Conservation (phyloP, 2,888 invertebrate species). For the Odontocolon sp. region DNA sequence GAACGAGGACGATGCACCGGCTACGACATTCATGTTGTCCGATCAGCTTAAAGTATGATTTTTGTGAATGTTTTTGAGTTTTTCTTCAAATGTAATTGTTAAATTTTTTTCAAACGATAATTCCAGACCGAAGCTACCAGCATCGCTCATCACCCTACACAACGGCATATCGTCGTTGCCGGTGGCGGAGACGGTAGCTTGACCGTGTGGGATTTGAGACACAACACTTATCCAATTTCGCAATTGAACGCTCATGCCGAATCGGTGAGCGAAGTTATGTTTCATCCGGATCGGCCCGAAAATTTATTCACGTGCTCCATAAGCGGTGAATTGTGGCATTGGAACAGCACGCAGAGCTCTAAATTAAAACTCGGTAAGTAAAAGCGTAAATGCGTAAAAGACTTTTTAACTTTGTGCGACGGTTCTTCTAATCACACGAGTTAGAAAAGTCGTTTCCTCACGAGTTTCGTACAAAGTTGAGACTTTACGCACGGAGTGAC, state of each 20-base stretch:
- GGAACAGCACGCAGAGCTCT: constrained; percentile 84
- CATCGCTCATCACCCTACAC: constrained; percentile 92
- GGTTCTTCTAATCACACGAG: too few species aligned
- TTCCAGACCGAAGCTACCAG: constrained; percentile 87
- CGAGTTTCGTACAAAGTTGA: too few species aligned
- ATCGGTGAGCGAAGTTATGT: constrained; percentile 92
- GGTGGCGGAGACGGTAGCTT: constrained; percentile 94
- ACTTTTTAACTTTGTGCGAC: too few species aligned
- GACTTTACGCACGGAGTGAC: too few species aligned
- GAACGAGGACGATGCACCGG: constrained; percentile 84
- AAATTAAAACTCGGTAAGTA: constrained; percentile 74
- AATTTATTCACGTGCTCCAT: constrained; percentile 91
- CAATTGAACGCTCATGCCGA: constrained; percentile 89
- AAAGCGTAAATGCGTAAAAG: too few species aligned
- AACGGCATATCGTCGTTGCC: constrained; percentile 91
- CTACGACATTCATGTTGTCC: constrained; percentile 88
- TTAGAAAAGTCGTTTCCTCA: too few species aligned
- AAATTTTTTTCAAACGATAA: background rate
- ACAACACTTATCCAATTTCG: constrained; percentile 91
- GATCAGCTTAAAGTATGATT: constrained; percentile 83
- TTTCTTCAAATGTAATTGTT: constrained; percentile 12
- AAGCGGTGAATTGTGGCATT: constrained; percentile 94
- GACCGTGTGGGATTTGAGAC: constrained; percentile 94
- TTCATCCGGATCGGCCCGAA: constrained; percentile 92
- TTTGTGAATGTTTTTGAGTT: constrained; percentile 11